A percentile compares a stretch with the other conserved stretches of the same genome.
These are phyloP conservation scores for Pterophyllum scalare DNA, from an alignment of 2,113 vertebrate species.

Conservation along the genomic window DNA sequence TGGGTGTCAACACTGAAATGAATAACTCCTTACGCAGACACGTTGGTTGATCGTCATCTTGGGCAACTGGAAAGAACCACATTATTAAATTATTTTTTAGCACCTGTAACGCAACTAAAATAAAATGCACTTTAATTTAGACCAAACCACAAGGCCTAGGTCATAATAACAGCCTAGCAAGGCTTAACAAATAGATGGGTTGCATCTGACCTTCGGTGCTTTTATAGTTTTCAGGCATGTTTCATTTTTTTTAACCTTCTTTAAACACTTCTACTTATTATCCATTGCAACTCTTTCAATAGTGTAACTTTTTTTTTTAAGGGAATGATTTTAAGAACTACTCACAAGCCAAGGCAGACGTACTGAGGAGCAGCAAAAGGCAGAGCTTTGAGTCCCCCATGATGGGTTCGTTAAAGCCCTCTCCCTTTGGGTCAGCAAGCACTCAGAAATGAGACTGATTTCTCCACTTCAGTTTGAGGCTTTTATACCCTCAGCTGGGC, in stretches of 20 bases:
- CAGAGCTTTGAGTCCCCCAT: slow-evolving; percentile 83
- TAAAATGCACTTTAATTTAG: background rate
- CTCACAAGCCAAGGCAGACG: slow-evolving; percentile 75
- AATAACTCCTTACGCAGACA: slow-evolving; percentile 80
- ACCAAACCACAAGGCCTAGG: background rate
- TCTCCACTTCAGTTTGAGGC: background rate
- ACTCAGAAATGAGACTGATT: slow-evolving; percentile 74
- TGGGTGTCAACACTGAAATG: background rate
- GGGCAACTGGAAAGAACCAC: slow-evolving; percentile 67
- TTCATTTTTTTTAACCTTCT: background rate
- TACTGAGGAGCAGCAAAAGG: slow-evolving; percentile 77
- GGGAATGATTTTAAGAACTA: slow-evolving; percentile 12
- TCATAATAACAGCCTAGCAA: background rate
- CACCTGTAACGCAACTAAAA: background rate
- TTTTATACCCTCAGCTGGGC: slow-evolving; percentile 74
- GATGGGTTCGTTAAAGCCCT: slow-evolving; percentile 74
- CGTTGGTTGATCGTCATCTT: slow-evolving; percentile 70
- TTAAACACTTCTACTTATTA: background rate
- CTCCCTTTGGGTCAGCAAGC: slow-evolving; percentile 59
- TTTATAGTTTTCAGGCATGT: background rate
- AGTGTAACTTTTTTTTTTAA: background rate
- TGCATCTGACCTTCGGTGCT: background rate
- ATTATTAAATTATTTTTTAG: background rate
- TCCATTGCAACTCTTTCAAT: background rate
- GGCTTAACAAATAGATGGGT: background rate